Base-by-base conservation (phyloP, 2,797 vertebrate genomes). In the Telmatherina bonti region DNA sequence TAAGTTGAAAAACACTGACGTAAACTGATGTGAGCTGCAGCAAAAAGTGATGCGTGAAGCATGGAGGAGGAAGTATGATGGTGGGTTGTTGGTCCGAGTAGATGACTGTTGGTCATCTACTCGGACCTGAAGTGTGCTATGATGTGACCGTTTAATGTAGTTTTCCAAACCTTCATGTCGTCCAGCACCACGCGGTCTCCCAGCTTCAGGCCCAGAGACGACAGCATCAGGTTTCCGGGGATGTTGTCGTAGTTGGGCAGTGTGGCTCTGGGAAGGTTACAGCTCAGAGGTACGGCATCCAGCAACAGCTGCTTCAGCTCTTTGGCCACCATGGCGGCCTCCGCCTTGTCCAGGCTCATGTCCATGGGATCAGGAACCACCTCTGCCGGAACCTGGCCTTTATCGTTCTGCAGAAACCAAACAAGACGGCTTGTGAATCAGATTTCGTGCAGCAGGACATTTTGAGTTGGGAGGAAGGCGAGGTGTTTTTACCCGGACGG, bases 321-420 rank as follows among this genome's bases (percentile, higher is more conserved):
- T 86, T 97, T 97, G 70, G 97, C 96, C 67, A 96, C 94, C 93
- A 96, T 94, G 5, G 97, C 96, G 0, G 96, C 96, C 83, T 98
- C 97, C 0, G 96, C 95, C 77, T 96, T 96, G 81, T 98, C 97
- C 92, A 98, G 89, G 15, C 92, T 96, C 96, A 98, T 97, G 88
- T 98, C 97, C 96, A 97, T 97, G 0, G 97, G 97, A 84, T 97
- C 96, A 0, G 97, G 97, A 2, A 98, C 97, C 64, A 97, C 96
- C 18, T 98, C 97, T 0, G 89, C 96, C 0, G 97, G 96, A 11
- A 95, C 96, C 78, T 97, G 96, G 43, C 96, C 94, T 35, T 96
- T 96, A 71, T 96, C 95, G 31, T 97, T 98, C 97, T 98, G 88
- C 56, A 60, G 64, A 59, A 47, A 18, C 1, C 33, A 35, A 11